Base-by-base conservation (phyloP, 2,113 vertebrate genomes). In the Chloropsis hardwickii region DNA sequence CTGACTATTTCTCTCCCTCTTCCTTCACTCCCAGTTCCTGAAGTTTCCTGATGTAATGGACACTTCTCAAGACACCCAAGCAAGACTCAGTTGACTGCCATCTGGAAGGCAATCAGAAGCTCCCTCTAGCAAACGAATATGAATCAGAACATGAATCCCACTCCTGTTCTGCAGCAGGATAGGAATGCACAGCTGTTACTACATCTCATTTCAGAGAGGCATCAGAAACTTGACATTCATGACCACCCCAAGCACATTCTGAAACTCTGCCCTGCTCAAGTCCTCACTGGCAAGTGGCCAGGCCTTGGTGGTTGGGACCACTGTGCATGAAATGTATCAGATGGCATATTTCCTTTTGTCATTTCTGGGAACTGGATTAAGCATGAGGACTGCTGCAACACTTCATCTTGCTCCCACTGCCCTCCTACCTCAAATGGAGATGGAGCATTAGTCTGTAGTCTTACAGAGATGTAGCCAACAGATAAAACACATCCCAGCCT, bases 121-220 rank as follows among this genome's bases (percentile, higher is more conserved):
- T 79, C 51, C 15, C 81, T 77, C 66, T 50, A 79, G 70, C 83
- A 91, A 66, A 92, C 8, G 28, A 89, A 35, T 76, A 62, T 44
- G 67, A 85, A 90, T 67, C 83, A 91, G 64, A 83, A 78, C 35
- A 54, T 14, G 65, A 95, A 96, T 81, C 51, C 69, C 64, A 81
- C 11, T 86, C 62, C 66, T 77, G 45, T 45, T 85, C 48, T 64
- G 54, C 48, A 87, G 66, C 9, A 0, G 71, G 74, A 88, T 9
- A 88, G 86, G 94, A 94, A 94, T 86, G 92, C 64, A 91, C 92
- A 97, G 94, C 95, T 97, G 96, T 90, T 90, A 71, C 56, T 81
- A 88, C 78, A 80, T 79, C 67, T 97, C 91, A 95, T 66, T 94
- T 73, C 84, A 94, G 78, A 91, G 42, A 94, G 71, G 70, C 83